phyloP scores from a whole-genome alignment of 2,797 vertebrate species.

The Champsocephalus gunnari region DNA sequence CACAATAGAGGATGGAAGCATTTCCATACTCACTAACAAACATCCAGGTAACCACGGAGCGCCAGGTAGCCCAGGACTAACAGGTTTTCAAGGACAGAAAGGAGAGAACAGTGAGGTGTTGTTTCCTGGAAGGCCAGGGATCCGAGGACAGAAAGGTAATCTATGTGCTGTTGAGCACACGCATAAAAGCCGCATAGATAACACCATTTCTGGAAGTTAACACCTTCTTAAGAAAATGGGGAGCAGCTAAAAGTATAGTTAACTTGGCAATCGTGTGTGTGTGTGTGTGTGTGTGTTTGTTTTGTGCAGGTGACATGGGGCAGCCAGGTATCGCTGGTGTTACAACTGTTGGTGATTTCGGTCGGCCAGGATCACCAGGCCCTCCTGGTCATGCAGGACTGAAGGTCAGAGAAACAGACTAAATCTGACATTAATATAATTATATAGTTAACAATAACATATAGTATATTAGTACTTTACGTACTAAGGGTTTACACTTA shows the following conservation, averaged over 20 bases:
- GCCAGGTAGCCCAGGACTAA: conserved; percentile 49
- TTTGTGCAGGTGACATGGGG: conserved; percentile 73
- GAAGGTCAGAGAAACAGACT: conserved; percentile 62
- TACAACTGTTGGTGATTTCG: conserved; percentile 50
- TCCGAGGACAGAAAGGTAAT: conserved; percentile 72
- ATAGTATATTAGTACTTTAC: not conserved
- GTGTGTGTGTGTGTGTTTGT: conserved; percentile 16
- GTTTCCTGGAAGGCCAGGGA: conserved; percentile 41
- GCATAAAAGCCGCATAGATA: not conserved
- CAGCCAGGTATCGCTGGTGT: conserved; percentile 56
- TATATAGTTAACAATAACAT: not conserved
- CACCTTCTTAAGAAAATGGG: not conserved
- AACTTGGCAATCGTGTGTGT: conserved; percentile 7
- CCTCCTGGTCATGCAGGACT: conserved; percentile 62
- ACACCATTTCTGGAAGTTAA: not conserved
- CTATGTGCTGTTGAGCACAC: not conserved
- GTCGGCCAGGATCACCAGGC: conserved; percentile 66
- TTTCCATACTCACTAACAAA: conserved; percentile 15
- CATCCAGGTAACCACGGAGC: conserved; percentile 64
- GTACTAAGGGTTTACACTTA: not conserved
- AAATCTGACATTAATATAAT: not conserved
- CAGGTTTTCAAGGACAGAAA: conserved; percentile 68
- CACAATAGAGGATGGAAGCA: not conserved
- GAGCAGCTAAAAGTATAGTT: not conserved
- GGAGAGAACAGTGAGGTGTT: conserved; percentile 50